Base-by-base conservation (phyloP, 2,888 invertebrate species). In the Prosapia bicincta region DNA sequence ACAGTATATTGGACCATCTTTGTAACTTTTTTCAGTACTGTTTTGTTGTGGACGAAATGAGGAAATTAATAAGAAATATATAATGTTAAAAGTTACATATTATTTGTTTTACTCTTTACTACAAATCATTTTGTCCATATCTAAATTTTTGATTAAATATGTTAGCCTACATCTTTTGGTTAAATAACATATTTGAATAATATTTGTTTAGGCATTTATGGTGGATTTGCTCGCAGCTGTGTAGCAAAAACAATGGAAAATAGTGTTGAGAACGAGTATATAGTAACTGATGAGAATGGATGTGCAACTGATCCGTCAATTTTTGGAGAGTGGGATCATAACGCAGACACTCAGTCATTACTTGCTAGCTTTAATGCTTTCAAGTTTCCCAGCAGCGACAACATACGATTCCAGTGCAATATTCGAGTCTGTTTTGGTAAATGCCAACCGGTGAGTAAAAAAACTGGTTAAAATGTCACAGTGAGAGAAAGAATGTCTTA, bases 371-470 rank as follows among this genome's bases (percentile, higher is more conserved):
- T 97, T 85, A 96, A 96, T 84, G 97, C 96, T 2, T 97, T 97
- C 85, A 97, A 97, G 84, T 97, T 97, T 90, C 97, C 97, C 0
- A 95, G 94, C 82, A 96, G 96, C 83, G 96, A 97, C 83, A 96
- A 95, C 83, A 95, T 97, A 82, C 87, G 95, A 85, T 97, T 97
- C 93, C 97, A 97, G 85, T 97, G 97, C 85, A 97, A 97, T 85
- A 96, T 97, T 82, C 89, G 96, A 78, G 96, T 97, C 10, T 97
- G 97, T 88, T 97, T 97, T 83, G 96, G 96, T 84, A 94, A 92
- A 86, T 97, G 97, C 84, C 97, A 96, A 88, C 96, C 97, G 82
- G 96, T 93, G 86, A 89, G 91, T 85, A 69, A n/a, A 54, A 20
- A 20, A 54, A 54, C 3, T 54, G 6, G 54, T 15, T 25, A 7